A percentile compares a stretch with the other conserved stretches of the same genome.
These are phyloP conservation scores for Characodon lateralis DNA, from an alignment of 2,797 vertebrate species.

Conservation along the genomic window DNA sequence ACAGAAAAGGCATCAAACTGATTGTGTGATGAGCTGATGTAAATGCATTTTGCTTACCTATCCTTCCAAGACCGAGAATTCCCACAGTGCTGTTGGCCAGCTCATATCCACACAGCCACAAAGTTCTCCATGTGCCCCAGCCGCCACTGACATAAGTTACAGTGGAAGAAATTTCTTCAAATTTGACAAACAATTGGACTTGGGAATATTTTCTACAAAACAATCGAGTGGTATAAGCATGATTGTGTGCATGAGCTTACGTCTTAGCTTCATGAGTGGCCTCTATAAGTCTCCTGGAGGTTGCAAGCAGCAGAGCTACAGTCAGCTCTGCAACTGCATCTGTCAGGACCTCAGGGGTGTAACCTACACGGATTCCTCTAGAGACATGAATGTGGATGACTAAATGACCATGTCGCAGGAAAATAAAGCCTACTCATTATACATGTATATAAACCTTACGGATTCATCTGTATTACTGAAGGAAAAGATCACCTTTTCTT, in stretches of 20 bases:
- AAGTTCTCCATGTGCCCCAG: constrained; percentile 84
- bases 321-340: constrained; percentile 81
- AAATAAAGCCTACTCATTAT: background rate
- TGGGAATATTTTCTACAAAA: background rate
- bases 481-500: constrained; percentile 76
- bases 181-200: background rate
- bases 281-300: constrained; percentile 85
- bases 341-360: constrained; percentile 82
- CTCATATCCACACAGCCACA: constrained; percentile 82
- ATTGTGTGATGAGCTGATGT: background rate
- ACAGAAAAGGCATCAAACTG: background rate
- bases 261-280: constrained; percentile 82
- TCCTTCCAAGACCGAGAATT: constrained; percentile 85
- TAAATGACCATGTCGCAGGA: background rate
- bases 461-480: background rate
- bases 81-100: constrained; percentile 85
- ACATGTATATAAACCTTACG: background rate
- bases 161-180: background rate
- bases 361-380: constrained; percentile 84
- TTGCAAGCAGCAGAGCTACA: constrained; percentile 83
- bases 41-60: constrained; percentile 72
- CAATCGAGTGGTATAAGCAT: background rate
- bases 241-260: constrained; percentile 44
- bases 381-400: background rate
- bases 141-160: constrained; percentile 73